phyloP scores from a whole-genome alignment of 2,797 vertebrate species.

The Danio choprae region DNA sequence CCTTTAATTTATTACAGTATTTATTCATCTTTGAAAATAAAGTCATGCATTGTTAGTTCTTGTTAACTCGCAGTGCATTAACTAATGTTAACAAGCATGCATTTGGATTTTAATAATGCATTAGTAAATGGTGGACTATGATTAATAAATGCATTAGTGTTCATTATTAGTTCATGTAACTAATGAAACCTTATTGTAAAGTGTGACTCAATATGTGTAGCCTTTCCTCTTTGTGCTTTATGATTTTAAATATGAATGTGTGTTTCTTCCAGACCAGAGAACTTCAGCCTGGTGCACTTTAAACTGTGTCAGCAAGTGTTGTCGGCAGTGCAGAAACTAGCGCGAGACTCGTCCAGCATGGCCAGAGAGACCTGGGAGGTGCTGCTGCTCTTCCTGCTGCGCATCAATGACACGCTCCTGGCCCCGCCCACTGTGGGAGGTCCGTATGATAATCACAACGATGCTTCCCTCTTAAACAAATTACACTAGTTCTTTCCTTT shows the following conservation, averaged over 20 bases:
- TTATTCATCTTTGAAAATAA: background rate
- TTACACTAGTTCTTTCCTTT: background rate
- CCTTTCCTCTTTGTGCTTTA: background rate
- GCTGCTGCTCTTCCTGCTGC: constrained; percentile 90
- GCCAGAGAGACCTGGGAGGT: constrained; percentile 94
- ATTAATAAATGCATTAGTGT: too few relatives aligned
- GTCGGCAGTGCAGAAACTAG: constrained; percentile 87
- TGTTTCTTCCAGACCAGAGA: constrained; percentile 81
- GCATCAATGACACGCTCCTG: constrained; percentile 89
- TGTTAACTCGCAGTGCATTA: too few relatives aligned
- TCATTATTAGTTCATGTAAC: too few relatives aligned
- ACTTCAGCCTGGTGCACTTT: constrained; percentile 81
- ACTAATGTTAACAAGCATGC: too few relatives aligned
- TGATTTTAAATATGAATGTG: background rate
- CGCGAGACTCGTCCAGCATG: constrained; percentile 82
- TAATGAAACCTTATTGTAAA: too few relatives aligned
- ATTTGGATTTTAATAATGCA: too few relatives aligned
- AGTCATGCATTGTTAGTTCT: too few relatives aligned
- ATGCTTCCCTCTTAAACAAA: background rate
- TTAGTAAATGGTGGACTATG: too few relatives aligned
- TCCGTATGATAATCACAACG: constrained; percentile 58
- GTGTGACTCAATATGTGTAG: too few relatives aligned
- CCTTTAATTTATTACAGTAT: background rate
- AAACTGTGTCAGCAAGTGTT: constrained; percentile 90
- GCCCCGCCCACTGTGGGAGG: constrained; percentile 88